Conservation (phyloP, 2,797 vertebrate genomes). For the Pangasius mekongensis region DNA sequence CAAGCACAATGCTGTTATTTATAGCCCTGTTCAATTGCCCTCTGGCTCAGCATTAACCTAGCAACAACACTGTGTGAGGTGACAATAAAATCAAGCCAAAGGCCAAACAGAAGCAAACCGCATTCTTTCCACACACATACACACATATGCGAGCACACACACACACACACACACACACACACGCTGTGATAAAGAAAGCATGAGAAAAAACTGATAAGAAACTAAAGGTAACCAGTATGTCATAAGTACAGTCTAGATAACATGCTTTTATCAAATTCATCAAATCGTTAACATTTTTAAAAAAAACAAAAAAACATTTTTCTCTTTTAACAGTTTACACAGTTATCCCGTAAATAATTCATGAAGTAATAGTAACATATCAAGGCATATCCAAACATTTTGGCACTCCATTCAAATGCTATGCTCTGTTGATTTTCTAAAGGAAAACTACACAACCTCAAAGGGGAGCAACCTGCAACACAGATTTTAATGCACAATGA, state of each 20-base stretch:
- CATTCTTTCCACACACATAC: not conserved
- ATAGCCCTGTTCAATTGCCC: conserved; percentile 9
- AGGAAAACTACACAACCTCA: not conserved
- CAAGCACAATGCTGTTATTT: conserved; percentile 21
- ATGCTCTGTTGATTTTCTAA: not conserved
- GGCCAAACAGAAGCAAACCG: conserved; percentile 10
- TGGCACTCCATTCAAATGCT: not conserved
- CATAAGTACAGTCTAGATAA: not conserved
- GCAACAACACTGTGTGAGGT: not conserved
- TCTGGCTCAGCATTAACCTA: conserved; percentile 22
- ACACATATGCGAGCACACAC: not conserved
- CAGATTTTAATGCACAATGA: not conserved
- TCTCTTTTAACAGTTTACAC: not conserved
- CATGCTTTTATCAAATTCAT: not conserved
- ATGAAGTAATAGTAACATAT: not conserved
- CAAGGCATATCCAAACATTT: not conserved
- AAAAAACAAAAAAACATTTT: no score
- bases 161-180: conserved; percentile 15
- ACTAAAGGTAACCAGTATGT: not conserved
- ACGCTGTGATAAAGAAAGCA: not conserved
- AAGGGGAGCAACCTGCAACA: not conserved
- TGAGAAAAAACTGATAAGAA: not conserved
- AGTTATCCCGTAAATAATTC: not conserved
- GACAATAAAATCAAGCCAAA: conserved; percentile 10
- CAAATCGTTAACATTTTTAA: not conserved